Evolutionary conservation across 2,113 vertebrate genomes (phyloP).

Genomic region (Sebastes fasciatus): DNA sequence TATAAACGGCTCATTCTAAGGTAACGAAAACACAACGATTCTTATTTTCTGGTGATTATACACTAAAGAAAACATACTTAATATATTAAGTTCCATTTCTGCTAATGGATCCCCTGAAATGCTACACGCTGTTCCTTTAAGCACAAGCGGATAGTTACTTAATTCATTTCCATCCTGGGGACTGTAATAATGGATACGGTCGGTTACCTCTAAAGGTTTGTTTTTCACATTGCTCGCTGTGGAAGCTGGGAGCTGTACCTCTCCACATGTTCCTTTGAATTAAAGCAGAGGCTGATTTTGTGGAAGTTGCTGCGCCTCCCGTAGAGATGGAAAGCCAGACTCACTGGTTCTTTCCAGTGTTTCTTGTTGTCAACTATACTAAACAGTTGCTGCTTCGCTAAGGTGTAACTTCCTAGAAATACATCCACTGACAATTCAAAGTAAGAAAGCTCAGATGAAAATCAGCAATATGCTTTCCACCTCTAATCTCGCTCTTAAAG

Average conservation of each 20-base stretch:
- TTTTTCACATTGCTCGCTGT: background rate
- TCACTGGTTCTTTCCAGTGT: background rate
- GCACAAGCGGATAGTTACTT: no score
- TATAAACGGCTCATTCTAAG: no score
- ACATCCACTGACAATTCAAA: background rate
- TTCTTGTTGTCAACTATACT: background rate
- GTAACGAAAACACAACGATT: no score
- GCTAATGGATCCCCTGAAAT: no score
- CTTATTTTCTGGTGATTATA: no score
- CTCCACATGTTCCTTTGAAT: background rate
- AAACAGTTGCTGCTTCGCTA: background rate
- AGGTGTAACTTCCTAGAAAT: background rate
- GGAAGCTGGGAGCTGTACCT: background rate
- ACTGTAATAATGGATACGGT: no score
- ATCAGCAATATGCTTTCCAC: background rate
- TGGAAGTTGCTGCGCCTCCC: background rate
- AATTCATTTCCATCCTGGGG: no score
- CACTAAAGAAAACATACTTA: no score
- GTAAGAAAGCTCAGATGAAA: background rate
- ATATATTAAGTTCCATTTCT: no score
- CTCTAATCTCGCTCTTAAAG: background rate
- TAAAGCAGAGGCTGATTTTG: slow-evolving; percentile 13
- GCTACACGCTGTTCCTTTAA: no score
- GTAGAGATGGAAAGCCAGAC: background rate
- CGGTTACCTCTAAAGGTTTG: background rate